Conservation (phyloP, 1,140 invertebrate species). For the Atopsyche davidsoni region DNA sequence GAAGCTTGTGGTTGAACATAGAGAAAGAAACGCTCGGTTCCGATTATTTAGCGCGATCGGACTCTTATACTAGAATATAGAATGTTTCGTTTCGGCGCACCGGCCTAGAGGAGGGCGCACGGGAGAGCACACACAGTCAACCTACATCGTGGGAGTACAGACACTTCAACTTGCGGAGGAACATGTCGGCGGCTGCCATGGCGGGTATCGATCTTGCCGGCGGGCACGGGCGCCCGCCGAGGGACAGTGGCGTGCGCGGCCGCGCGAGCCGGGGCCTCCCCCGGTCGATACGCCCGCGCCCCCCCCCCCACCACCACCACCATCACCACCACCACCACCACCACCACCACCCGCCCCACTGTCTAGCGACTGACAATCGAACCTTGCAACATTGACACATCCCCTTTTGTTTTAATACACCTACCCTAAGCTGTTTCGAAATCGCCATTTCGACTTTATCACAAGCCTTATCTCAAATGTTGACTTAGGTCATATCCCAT, state of each 20-base stretch:
- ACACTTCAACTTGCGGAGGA: constrained; percentile 30
- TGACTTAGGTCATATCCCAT: too few species aligned
- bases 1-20: constrained; percentile 31
- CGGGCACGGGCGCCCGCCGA: background rate
- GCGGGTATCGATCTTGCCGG: background rate
- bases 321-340: background rate
- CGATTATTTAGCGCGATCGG: constrained; percentile 12
- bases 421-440: too few species aligned
- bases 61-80: background rate
- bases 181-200: constrained; percentile 10
- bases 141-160: constrained; percentile 29
- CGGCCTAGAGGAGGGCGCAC: background rate
- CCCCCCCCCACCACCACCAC: background rate
- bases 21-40: constrained; percentile 24
- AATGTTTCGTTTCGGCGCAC: background rate
- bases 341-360: too few species aligned
- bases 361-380: too few species aligned
- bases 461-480: too few species aligned
- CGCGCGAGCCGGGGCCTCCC: background rate
- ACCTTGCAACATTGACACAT: too few species aligned
- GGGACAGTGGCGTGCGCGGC: background rate
- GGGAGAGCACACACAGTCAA: constrained; percentile 8
- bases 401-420: too few species aligned
- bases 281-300: background rate
- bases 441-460: too few species aligned